Evolutionary conservation across 1,140 invertebrate species (phyloP).

Genomic region (Drosophila prosaltans): DNA sequence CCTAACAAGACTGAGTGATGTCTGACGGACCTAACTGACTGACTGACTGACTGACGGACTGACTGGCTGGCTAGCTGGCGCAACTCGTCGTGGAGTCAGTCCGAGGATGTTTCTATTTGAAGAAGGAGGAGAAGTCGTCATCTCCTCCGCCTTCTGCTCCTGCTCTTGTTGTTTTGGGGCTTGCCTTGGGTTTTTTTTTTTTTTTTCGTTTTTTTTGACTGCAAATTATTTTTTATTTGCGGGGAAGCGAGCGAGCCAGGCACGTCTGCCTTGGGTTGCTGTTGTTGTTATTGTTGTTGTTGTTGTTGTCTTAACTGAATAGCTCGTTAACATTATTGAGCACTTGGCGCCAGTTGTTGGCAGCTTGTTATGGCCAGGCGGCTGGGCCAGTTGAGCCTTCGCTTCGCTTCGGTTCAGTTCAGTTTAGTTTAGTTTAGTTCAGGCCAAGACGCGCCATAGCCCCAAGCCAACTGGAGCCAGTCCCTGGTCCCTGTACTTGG

Average conservation of each 20-base stretch:
- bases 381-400: slow-evolving; percentile 32
- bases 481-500: slow-evolving; percentile 24
- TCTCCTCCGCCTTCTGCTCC: background rate
- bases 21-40: slow-evolving; percentile 56
- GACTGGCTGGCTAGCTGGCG: slow-evolving; percentile 42
- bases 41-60: slow-evolving; percentile 49
- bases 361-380: slow-evolving; percentile 78
- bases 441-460: slow-evolving; percentile 61
- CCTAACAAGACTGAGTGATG: slow-evolving; percentile 77
- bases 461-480: slow-evolving; percentile 61
- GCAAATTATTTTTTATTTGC: slow-evolving; percentile 82
- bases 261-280: slow-evolving; percentile 48
- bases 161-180: slow-evolving; percentile 1
- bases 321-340: slow-evolving; percentile 83
- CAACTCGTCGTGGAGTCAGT: slow-evolving; percentile 28
- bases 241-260: slow-evolving; percentile 49
- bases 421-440: slow-evolving; percentile 1
- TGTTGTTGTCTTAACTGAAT: slow-evolving; percentile 79
- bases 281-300: slow-evolving; percentile 53
- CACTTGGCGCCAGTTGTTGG: slow-evolving; percentile 83
- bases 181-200: slow-evolving; percentile 29
- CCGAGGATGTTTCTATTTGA: slow-evolving; percentile 77
- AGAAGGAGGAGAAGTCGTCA: slow-evolving; percentile 35
- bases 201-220: slow-evolving; percentile 63
- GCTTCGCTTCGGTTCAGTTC: slow-evolving; percentile 21